phyloP scores from a whole-genome alignment of 2,113 vertebrate genomes.

The Fukomys damarensis region DNA sequence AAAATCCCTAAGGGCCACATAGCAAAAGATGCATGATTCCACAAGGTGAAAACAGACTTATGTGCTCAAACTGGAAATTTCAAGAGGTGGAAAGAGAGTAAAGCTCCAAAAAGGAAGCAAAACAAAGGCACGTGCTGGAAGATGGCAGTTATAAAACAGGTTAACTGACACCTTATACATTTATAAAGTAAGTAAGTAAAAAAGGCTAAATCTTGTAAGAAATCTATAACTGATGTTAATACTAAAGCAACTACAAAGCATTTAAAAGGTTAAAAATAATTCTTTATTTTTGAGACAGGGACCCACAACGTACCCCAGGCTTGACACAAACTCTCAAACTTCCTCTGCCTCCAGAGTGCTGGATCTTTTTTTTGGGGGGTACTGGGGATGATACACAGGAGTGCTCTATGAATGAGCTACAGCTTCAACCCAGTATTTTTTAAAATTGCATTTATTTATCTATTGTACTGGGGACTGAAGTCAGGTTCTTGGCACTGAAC shows the following conservation, averaged over 20 bases:
- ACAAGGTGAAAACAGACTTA: constrained; percentile 7
- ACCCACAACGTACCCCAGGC: neutral
- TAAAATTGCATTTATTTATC: neutral
- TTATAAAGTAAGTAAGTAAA: neutral
- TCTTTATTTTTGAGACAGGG: neutral
- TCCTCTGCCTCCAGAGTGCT: neutral
- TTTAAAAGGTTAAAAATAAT: constrained; percentile 29
- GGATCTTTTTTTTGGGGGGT: neutral
- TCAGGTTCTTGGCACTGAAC: neutral
- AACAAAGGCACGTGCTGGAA: neutral
- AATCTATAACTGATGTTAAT: constrained; percentile 8
- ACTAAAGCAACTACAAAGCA: neutral
- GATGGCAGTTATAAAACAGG: neutral
- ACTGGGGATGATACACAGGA: neutral
- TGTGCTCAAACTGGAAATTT: neutral
- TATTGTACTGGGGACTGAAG: neutral
- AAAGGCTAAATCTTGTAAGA: constrained; percentile 21
- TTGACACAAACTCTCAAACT: neutral
- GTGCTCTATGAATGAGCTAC: neutral
- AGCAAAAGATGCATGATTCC: constrained; percentile 13
- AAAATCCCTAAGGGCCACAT: constrained; percentile 2
- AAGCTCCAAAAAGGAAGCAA: constrained; percentile 42
- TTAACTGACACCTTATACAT: neutral
- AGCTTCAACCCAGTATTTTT: neutral
- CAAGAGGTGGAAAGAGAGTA: neutral